A percentile compares a stretch with the other conserved stretches of the same genome.
Evolutionary conservation across 2,113 vertebrate species (phyloP).

Genomic region (Cinclus cinclus): DNA sequence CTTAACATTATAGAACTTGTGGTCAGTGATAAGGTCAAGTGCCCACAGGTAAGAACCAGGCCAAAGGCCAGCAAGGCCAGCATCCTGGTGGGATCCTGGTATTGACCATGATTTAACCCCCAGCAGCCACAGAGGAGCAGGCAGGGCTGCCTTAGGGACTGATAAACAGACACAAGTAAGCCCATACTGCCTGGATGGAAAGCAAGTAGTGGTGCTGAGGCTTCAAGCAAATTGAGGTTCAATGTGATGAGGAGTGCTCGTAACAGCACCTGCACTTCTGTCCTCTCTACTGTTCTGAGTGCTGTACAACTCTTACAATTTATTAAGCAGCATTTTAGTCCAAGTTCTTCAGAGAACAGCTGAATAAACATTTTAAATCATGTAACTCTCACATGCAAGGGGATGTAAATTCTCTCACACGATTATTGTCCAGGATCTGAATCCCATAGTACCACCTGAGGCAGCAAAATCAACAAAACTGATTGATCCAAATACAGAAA

Average conservation of each 20-base stretch:
- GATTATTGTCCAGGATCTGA: neutral
- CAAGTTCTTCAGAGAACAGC: neutral
- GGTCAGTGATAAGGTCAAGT: neutral
- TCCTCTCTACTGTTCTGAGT: neutral
- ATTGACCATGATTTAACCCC: neutral
- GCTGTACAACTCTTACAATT: neutral
- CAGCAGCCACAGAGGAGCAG: neutral
- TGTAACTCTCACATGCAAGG: accelerated
- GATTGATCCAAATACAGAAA: neutral
- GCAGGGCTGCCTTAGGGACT: neutral
- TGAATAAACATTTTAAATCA: neutral
- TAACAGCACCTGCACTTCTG: neutral
- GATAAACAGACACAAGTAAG: neutral
- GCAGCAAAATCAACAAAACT: neutral
- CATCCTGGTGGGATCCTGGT: too few species aligned
- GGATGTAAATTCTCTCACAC: neutral
- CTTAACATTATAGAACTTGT: neutral
- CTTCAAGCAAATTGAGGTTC: neutral
- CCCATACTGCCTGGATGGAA: neutral
- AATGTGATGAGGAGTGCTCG: neutral
- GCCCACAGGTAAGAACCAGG: too few species aligned
- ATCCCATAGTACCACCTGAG: neutral
- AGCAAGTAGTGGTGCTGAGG: neutral
- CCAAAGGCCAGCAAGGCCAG: too few species aligned
- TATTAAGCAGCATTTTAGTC: neutral